phyloP scores from a whole-genome alignment of 2,113 vertebrate species.

The Phylloscopus trochiloides region DNA sequence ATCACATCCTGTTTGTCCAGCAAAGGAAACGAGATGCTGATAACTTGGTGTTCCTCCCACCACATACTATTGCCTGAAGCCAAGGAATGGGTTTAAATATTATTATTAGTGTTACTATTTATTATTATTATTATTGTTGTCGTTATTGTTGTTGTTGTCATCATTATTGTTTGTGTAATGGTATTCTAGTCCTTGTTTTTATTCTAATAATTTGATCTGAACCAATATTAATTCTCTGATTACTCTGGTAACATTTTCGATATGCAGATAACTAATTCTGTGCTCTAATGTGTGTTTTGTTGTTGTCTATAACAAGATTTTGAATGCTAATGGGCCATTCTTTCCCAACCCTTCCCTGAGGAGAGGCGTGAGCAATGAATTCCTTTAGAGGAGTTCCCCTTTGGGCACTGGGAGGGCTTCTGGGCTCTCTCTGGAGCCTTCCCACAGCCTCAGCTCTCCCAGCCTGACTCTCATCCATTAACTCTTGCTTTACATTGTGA shows the following conservation, averaged over 20 bases:
- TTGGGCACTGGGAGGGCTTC: background rate
- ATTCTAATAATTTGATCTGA: background rate
- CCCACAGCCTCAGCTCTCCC: background rate
- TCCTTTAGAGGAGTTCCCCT: background rate
- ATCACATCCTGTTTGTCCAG: background rate
- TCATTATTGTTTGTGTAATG: background rate
- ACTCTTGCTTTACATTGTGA: background rate
- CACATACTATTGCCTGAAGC: background rate
- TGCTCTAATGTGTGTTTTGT: background rate
- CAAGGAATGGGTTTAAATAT: background rate
- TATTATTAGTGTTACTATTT: background rate
- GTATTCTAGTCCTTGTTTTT: background rate
- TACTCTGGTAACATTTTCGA: background rate
- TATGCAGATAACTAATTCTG: background rate
- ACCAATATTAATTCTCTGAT: background rate
- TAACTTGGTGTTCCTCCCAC: background rate
- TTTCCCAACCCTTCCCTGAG: background rate
- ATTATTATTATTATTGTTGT: background rate
- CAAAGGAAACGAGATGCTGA: background rate
- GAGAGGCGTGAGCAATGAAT: background rate
- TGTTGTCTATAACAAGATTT: background rate
- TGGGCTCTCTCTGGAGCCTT: background rate
- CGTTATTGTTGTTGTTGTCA: rapidly evolving
- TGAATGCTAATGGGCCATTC: background rate
- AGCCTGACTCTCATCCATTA: background rate